These are phyloP conservation scores for Hylyphantes graminicola DNA, from an alignment of 1,140 invertebrate species.

Conservation along the genomic window DNA sequence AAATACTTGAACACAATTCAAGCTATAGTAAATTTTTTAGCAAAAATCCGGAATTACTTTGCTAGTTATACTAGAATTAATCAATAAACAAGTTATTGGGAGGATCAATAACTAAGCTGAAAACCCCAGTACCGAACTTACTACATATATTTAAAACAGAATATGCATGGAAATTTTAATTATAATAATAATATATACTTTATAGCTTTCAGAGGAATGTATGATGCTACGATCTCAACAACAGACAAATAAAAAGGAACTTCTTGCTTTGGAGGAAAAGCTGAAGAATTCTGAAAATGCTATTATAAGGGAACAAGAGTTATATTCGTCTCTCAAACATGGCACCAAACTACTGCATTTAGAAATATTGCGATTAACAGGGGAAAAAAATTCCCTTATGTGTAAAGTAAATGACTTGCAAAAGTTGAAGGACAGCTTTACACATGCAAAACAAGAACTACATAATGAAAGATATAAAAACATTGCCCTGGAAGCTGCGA, in stretches of 20 bases:
- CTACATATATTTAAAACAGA: neutral
- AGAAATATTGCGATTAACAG: slow-evolving; percentile 39
- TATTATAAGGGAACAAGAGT: slow-evolving; percentile 19
- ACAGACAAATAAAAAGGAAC: slow-evolving; percentile 1
- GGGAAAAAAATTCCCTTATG: slow-evolving; percentile 45
- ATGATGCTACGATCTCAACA: slow-evolving; percentile 17
- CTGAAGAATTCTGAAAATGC: slow-evolving; percentile 15
- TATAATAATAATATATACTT: neutral
- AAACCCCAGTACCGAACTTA: neutral
- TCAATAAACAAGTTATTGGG: neutral
- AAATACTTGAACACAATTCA: too few species aligned
- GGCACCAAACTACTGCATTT: slow-evolving; percentile 38
- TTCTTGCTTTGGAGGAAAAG: slow-evolving; percentile 24
- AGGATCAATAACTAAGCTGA: neutral
- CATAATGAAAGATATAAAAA: slow-evolving; percentile 46
- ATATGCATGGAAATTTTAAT: neutral
- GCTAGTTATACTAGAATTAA: too few species aligned
- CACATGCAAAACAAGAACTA: slow-evolving; percentile 42
- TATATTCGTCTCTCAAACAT: slow-evolving; percentile 11
- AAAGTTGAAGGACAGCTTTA: slow-evolving; percentile 39
- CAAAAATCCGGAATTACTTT: too few species aligned
- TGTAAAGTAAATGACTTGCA: slow-evolving; percentile 48
- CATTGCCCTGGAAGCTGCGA: slow-evolving; percentile 32
- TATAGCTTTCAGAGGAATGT: slow-evolving; percentile 32
- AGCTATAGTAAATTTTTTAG: too few species aligned